These are phyloP conservation scores for Tapera naevia DNA, from an alignment of 2,797 vertebrate genomes.

Conservation along the genomic window DNA sequence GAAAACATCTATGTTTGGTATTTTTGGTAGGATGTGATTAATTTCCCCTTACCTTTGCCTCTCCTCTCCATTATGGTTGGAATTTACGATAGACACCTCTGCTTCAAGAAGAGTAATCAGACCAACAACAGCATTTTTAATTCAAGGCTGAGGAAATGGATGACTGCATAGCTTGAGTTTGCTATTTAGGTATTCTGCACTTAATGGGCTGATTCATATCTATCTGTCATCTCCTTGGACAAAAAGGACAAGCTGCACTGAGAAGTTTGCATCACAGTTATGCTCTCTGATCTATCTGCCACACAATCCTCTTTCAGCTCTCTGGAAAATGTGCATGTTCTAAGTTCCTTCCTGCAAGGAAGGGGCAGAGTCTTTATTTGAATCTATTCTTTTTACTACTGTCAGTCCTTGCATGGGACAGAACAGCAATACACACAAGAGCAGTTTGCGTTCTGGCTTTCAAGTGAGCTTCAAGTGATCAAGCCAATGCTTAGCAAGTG, in stretches of 20 bases:
- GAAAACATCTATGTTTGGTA: background rate
- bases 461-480: conserved; percentile 44
- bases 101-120: conserved; percentile 56
- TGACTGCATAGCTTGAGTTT: conserved; percentile 45
- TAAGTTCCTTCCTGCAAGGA: background rate
- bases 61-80: conserved; percentile 64
- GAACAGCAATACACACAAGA: background rate
- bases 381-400: background rate
- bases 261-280: background rate
- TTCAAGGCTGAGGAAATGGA: conserved; percentile 56
- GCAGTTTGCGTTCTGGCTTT: conserved; percentile 9
- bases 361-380: background rate
- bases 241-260: background rate
- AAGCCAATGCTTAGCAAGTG: conserved; percentile 48
- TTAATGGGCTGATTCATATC: conserved; percentile 13
- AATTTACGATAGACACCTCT: conserved; percentile 72
- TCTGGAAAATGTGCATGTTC: conserved; percentile 10
- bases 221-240: background rate
- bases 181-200: background rate
- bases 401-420: background rate
- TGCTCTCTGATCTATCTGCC: background rate
- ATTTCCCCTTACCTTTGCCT: conserved; percentile 1
- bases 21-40: conserved; percentile 8
- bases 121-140: conserved; percentile 65
- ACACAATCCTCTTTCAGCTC: background rate